Evolutionary conservation across 2,888 invertebrate species (phyloP), one percentile per base, ranked within the genome.

Genomic region (Frankliniella fusca): DNA sequence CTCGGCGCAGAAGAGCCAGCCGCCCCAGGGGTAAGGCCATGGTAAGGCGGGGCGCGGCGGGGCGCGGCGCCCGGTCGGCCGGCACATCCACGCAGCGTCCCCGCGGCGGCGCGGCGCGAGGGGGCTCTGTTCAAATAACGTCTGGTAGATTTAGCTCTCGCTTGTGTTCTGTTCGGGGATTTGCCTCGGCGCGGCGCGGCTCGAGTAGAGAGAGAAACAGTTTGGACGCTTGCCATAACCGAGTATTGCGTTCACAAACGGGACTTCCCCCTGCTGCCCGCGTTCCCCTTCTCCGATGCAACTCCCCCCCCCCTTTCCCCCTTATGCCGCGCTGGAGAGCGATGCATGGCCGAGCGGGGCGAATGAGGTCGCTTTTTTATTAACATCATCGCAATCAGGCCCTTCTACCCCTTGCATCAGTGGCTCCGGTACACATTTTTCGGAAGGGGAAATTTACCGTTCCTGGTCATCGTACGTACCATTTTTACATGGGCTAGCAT

Each of bases 171-270:
- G 70, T 76, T 61, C n/a, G 18, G 70, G 70, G 70, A 76, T 76
- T 76, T 76, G 70, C 70, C 70, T 76, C 61, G 38, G 38, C 38
- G 3, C 38, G 38, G 38, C 38, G 38, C 38, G 38, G 38, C 38
- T 38, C 38, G 38, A 38, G 38, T 38, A 38, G 38, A 38, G 38
- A 38, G 38, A 38, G 54, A 20, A 54, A 27, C 70, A 12, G 70
- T 76, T 76, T 76, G 70, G 70, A 76, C 70, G 70, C 11, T 76
- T 76, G 70, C 70, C 70, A 76, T 76, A 76, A 76, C 70, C 70
- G 23, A 23, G 70, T 76, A 76, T 27, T 76, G 70, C 70, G 70
- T 76, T 76, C 70, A 76, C 70, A 76, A 76, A 76, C 18, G 15
- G 18, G 54, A 54, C 18, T 54, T 18, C 54, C 15, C 38, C 38